Evolutionary conservation across 1,140 invertebrate genomes (phyloP), one percentile per base, ranked within the genome.

Genomic region (Grapholita molesta): DNA sequence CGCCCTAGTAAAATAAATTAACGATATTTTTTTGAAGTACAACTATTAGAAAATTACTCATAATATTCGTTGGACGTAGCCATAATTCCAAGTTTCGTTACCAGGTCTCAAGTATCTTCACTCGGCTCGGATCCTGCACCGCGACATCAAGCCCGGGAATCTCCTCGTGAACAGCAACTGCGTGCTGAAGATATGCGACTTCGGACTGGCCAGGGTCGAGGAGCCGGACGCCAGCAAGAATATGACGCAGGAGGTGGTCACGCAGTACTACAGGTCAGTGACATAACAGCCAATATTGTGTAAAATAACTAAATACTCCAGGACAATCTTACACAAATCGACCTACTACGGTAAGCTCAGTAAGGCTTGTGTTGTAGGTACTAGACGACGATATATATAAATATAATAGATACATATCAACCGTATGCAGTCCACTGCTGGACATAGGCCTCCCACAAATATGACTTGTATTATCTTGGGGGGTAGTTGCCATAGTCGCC

Each of bases 61-160:
- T 15, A 48, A 48, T 42, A 42, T 6, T 6, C n/a, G n/a, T 38
- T 38, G n/a, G 35, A 9, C 42, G 9, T 21, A 21, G 9, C 6
- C 3, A 30, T 8, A 55, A 25, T 23, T 55, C 12, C n/a, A 15
- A 12, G 1, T 28, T 28, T 12, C 15, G 18, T 71, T 18, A 66
- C 42, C 93, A 98, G 97, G 98, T 83, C 94, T 99, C 74, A 99
- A 99, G 92, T 99, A 99, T 94, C 94, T 99, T 72, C 99, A 99
- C 93, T 99, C 98, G 64, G 98, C 99, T 23, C 95, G 97, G 83
- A 99, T 99, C 86, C 94, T 99, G 55, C 99, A 99, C 93, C 94
- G 99, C 86, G 99, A 99, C 92, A 99, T 99, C 81, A 99, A 99
- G 89, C 99, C 99, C n/a, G 98, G 98, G 69, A 99, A 99, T 92